phyloP scores from a whole-genome alignment of 2,797 vertebrate genomes.

The Oreochromis mossambicus region DNA sequence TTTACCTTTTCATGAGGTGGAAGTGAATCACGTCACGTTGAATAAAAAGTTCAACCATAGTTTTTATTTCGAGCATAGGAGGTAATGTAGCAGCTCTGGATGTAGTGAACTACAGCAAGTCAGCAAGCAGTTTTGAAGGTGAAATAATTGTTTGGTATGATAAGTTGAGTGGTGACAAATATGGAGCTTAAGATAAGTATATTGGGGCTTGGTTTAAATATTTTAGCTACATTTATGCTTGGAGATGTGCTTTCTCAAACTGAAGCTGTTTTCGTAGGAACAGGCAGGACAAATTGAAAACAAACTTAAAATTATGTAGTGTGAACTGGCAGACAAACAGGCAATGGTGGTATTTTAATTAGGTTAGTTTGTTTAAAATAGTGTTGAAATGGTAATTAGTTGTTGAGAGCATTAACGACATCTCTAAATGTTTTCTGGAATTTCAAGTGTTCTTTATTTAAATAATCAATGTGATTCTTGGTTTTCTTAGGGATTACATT shows the following conservation, averaged over 20 bases:
- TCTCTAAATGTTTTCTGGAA: neutral
- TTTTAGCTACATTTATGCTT: neutral
- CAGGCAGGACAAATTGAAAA: neutral
- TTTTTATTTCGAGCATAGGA: neutral
- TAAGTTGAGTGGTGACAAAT: neutral
- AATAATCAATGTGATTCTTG: neutral
- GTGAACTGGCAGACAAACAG: neutral
- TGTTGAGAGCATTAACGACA: neutral
- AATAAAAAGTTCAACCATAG: neutral
- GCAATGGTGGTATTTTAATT: neutral
- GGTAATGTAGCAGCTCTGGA: neutral
- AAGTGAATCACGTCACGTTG: slow-evolving; percentile 13
- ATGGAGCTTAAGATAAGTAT: neutral
- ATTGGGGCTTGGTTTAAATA: neutral
- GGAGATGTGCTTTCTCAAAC: neutral
- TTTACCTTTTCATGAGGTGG: slow-evolving; percentile 4
- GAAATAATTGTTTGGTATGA: neutral
- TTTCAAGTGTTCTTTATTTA: neutral
- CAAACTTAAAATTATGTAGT: neutral
- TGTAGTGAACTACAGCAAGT: neutral
- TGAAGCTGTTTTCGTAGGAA: neutral
- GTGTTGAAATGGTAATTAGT: neutral
- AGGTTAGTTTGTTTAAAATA: neutral
- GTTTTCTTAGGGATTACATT: neutral
- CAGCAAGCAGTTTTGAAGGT: neutral